These are phyloP conservation scores for Spheniscus humboldti DNA, from an alignment of 2,797 vertebrate species.

Conservation along the genomic window DNA sequence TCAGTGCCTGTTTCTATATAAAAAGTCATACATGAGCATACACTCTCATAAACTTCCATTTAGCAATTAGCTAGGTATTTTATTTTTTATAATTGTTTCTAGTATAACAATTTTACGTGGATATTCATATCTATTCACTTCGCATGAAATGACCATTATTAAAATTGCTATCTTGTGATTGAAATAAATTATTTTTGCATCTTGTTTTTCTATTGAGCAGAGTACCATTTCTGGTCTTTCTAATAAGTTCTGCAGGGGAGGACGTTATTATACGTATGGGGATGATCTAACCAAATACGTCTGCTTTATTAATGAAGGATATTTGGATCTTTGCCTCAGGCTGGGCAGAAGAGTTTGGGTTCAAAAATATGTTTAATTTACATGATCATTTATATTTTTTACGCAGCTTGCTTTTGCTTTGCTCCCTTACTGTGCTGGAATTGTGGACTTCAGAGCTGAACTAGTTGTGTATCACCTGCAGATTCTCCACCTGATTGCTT, in stretches of 20 bases:
- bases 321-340: background rate
- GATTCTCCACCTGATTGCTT: background rate
- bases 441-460: background rate
- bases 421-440: background rate
- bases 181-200: background rate
- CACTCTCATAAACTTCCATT: background rate
- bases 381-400: background rate
- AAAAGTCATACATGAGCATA: background rate
- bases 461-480: background rate
- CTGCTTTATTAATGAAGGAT: background rate
- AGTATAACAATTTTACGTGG: rapidly evolving
- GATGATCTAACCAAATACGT: background rate
- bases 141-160: background rate
- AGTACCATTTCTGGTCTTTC: background rate
- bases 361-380: background rate
- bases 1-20: background rate
- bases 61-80: background rate
- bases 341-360: background rate
- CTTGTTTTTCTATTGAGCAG: background rate
- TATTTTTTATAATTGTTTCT: background rate
- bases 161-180: background rate
- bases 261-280: background rate
- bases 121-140: background rate
- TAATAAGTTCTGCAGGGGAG: background rate
- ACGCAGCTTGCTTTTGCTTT: background rate